These are phyloP conservation scores for Laupala kohalensis DNA, from an alignment of 1,140 invertebrate genomes.

Conservation along the genomic window DNA sequence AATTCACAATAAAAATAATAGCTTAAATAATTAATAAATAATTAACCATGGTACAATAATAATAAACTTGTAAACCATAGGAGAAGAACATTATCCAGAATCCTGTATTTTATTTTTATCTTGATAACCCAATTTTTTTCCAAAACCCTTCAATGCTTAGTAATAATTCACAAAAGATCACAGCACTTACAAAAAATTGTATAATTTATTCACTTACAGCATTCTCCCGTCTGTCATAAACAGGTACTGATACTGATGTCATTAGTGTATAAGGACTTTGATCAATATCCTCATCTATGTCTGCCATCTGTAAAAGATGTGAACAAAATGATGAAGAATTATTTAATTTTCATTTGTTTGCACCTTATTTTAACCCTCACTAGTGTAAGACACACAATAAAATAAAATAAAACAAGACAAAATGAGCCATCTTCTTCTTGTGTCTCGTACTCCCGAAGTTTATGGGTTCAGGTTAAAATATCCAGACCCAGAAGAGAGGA, in stretches of 20 bases:
- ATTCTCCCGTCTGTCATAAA: conserved; percentile 68
- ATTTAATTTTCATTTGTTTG: neutral
- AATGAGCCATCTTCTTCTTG: too few relatives aligned
- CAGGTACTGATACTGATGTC: conserved; percentile 84
- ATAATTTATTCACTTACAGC: conserved; percentile 44
- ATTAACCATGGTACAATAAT: neutral
- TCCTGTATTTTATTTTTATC: neutral
- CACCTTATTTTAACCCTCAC: too few relatives aligned
- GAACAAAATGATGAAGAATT: neutral
- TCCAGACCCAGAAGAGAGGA: too few relatives aligned
- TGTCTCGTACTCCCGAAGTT: too few relatives aligned
- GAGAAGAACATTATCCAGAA: too few relatives aligned
- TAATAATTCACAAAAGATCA: neutral
- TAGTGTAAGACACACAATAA: too few relatives aligned
- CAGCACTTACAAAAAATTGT: neutral
- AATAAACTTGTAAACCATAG: too few relatives aligned
- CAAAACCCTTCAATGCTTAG: neutral
- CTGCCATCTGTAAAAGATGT: neutral
- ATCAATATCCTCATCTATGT: conserved; percentile 24
- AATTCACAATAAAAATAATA: conserved; percentile 1
- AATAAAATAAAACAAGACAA: too few relatives aligned
- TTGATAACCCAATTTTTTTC: neutral
- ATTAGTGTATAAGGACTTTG: conserved; percentile 53
- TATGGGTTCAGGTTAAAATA: too few relatives aligned
- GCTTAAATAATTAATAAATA: neutral